A percentile compares a stretch with the other conserved stretches of the same genome.
Conservation (phyloP, 2,113 vertebrate species). For the Alethe diademata region DNA sequence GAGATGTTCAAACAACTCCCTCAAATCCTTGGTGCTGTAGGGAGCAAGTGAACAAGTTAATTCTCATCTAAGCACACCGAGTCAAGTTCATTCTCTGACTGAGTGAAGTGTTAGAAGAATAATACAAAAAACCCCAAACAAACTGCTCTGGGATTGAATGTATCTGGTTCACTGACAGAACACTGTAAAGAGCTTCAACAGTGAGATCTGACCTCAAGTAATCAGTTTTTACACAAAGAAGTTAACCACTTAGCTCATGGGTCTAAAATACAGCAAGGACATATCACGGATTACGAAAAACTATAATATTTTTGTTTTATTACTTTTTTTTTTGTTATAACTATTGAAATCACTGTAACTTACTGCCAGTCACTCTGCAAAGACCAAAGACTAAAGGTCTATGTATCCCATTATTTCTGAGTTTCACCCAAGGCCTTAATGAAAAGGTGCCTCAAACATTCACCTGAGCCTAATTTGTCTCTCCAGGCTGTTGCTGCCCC, state of each 20-base stretch:
- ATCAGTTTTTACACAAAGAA: neutral
- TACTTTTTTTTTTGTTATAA: neutral
- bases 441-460: neutral
- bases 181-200: neutral
- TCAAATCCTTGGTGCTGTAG: neutral
- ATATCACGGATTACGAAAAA: neutral
- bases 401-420: neutral
- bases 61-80: neutral
- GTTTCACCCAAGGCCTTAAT: neutral
- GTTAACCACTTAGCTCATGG: neutral
- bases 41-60: neutral
- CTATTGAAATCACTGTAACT: neutral
- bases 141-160: neutral
- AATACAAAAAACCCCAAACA: neutral
- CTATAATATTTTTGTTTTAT: accelerated
- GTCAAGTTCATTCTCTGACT: neutral
- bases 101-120: neutral
- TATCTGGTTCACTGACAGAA: neutral
- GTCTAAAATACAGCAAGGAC: neutral
- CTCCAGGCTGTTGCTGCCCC: neutral
- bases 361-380: neutral
- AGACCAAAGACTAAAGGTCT: neutral
- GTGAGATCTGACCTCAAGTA: neutral
- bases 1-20: neutral
- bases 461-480: neutral